A percentile compares a stretch with the other conserved stretches of the same genome.
Evolutionary conservation across 1,140 invertebrate genomes (phyloP).

Genomic region (Drosophila orosa): DNA sequence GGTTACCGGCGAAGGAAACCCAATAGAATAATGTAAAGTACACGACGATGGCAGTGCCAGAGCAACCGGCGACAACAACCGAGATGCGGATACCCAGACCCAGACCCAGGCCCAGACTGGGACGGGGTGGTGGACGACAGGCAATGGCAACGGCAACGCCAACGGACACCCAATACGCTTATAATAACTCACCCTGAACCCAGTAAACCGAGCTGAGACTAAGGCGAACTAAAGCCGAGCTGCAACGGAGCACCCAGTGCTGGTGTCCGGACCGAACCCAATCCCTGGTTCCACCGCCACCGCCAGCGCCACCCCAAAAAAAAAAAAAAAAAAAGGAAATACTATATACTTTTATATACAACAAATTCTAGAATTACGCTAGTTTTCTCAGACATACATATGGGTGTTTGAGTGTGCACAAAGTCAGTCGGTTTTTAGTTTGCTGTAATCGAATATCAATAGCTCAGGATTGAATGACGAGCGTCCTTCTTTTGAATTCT

Average conservation of each 20-base stretch:
- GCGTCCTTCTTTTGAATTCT: slow-evolving; percentile 82
- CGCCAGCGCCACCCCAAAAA: slow-evolving; percentile 37
- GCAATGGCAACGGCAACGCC: slow-evolving; percentile 1
- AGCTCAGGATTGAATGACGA: slow-evolving; percentile 80
- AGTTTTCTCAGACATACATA: slow-evolving; percentile 68
- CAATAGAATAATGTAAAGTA: slow-evolving; percentile 83
- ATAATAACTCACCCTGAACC: slow-evolving; percentile 82
- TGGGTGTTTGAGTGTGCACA: slow-evolving; percentile 42
- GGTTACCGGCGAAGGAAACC: slow-evolving; percentile 72
- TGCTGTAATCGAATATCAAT: slow-evolving; percentile 83
- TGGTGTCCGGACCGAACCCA: slow-evolving; percentile 53
- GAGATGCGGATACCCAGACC: slow-evolving; percentile 46
- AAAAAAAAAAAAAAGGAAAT: slow-evolving; percentile 30
- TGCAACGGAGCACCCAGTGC: slow-evolving; percentile 59
- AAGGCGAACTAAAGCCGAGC: slow-evolving; percentile 70
- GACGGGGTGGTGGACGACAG: slow-evolving; percentile 1
- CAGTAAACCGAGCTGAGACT: slow-evolving; percentile 77
- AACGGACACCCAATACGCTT: slow-evolving; percentile 71
- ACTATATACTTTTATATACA: slow-evolving; percentile 24
- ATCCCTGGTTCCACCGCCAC: slow-evolving; percentile 35
- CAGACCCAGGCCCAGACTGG: slow-evolving; percentile 7
- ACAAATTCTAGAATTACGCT: slow-evolving; percentile 80
- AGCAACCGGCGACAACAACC: slow-evolving; percentile 45
- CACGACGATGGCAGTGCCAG: slow-evolving; percentile 42
- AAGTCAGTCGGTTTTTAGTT: slow-evolving; percentile 79